A percentile compares a stretch with the other conserved stretches of the same genome.
Conservation (phyloP, 2,113 vertebrate species). For the Anoura caudifer region DNA sequence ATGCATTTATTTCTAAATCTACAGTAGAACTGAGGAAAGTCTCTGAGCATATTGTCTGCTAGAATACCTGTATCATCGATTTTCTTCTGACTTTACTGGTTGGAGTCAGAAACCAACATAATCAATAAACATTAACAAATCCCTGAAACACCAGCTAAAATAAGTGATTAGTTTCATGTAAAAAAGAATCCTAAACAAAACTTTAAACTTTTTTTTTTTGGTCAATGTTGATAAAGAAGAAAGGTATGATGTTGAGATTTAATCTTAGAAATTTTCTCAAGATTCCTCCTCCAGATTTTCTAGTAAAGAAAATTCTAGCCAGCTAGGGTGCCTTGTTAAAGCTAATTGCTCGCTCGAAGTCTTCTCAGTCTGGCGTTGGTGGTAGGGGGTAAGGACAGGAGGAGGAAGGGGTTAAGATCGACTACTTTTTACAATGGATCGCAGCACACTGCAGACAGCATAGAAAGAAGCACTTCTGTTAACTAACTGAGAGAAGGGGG, state of each 20-base stretch:
- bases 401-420: neutral
- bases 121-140: constrained; percentile 41
- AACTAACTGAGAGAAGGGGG: neutral
- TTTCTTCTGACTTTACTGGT: constrained; percentile 29
- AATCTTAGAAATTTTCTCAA: neutral
- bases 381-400: neutral
- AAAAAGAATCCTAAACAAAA: neutral
- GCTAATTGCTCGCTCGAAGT: neutral
- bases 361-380: neutral
- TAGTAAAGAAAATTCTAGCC: neutral
- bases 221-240: neutral
- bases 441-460: neutral
- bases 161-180: neutral
- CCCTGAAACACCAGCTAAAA: neutral
- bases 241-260: neutral
- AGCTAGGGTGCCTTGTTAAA: neutral
- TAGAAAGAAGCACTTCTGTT: neutral
- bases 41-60: neutral
- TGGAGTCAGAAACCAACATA: neutral
- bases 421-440: neutral
- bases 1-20: constrained; percentile 28
- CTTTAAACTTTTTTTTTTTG: neutral
- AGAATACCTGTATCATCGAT: neutral
- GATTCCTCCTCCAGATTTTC: neutral
- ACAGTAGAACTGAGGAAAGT: neutral